phyloP scores from a whole-genome alignment of 2,113 vertebrate species.

The Ameiurus melas region DNA sequence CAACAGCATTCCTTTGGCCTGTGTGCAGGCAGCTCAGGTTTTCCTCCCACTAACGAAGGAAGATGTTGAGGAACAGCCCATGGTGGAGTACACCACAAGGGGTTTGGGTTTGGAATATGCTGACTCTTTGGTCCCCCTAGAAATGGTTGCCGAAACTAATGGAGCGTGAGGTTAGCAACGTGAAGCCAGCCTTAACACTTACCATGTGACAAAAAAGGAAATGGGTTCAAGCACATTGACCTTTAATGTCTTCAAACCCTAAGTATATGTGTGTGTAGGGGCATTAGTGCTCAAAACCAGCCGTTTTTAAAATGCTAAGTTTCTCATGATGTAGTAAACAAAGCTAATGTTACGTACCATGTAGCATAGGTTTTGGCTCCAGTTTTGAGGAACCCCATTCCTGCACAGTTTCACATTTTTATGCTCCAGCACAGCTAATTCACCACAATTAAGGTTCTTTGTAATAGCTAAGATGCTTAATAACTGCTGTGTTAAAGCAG shows the following conservation, averaged over 20 bases:
- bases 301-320: no score
- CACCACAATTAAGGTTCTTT: background rate
- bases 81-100: background rate
- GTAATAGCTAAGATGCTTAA: background rate
- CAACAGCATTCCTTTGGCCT: constrained; percentile 43
- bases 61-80: constrained; percentile 15
- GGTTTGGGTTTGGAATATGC: constrained; percentile 41
- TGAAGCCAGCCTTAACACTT: constrained; percentile 13
- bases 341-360: background rate
- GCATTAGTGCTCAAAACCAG: no score
- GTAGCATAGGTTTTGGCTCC: background rate
- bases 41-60: constrained; percentile 24
- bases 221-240: constrained; percentile 10
- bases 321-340: background rate
- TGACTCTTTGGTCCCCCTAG: constrained; percentile 23
- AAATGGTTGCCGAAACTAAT: constrained; percentile 37
- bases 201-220: constrained; percentile 26
- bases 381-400: background rate
- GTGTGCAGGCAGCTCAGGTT: constrained; percentile 10
- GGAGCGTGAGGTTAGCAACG: constrained; percentile 5
- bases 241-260: background rate
- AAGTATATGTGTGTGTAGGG: background rate
- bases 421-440: background rate
- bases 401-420: background rate
- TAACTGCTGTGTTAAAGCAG: background rate